Percentiles rank a stretch among this genome's conserved stretches.
phyloP scores from a whole-genome alignment of 2,888 invertebrate genomes.

The Mongoloraphidia duomilia region DNA sequence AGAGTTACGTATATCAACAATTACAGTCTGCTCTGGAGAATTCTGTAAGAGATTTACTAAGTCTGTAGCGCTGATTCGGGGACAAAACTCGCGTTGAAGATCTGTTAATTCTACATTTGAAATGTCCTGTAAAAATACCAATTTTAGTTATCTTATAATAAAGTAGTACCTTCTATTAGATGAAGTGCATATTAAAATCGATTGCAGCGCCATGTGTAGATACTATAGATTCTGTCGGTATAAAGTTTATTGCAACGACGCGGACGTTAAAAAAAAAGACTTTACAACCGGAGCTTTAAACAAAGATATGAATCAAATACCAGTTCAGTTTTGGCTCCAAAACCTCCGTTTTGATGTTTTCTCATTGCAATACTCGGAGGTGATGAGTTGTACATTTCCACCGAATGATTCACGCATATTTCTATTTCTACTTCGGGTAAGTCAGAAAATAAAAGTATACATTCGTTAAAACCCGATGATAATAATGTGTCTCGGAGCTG shows the following conservation, averaged over 20 bases:
- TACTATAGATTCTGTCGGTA: too few species aligned
- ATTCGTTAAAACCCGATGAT: slow-evolving; percentile 92
- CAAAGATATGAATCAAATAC: slow-evolving; percentile 10
- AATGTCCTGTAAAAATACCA: slow-evolving; percentile 41
- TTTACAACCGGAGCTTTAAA: slow-evolving; percentile 1
- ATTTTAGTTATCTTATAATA: not conserved
- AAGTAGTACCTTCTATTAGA: not conserved
- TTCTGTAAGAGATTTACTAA: slow-evolving; percentile 58
- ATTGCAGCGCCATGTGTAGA: too few species aligned
- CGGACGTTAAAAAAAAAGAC: slow-evolving; percentile 6
- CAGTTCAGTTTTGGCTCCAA: slow-evolving; percentile 16
- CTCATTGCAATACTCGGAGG: slow-evolving; percentile 80
- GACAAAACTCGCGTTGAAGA: slow-evolving; percentile 59
- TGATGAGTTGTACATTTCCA: slow-evolving; percentile 69
- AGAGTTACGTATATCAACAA: slow-evolving; percentile 54
- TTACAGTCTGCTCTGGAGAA: slow-evolving; percentile 36
- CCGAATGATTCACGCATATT: slow-evolving; percentile 77
- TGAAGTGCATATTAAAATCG: not conserved
- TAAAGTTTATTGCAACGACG: slow-evolving; percentile 1
- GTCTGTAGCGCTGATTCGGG: slow-evolving; percentile 76
- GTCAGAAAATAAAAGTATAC: slow-evolving; percentile 96
- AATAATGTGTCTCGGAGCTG: slow-evolving; percentile 76
- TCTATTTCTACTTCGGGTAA: slow-evolving; percentile 95
- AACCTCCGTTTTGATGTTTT: slow-evolving; percentile 45
- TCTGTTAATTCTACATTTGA: slow-evolving; percentile 52